Conservation (phyloP, 2,888 invertebrate species). For the Deilephila elpenor region DNA sequence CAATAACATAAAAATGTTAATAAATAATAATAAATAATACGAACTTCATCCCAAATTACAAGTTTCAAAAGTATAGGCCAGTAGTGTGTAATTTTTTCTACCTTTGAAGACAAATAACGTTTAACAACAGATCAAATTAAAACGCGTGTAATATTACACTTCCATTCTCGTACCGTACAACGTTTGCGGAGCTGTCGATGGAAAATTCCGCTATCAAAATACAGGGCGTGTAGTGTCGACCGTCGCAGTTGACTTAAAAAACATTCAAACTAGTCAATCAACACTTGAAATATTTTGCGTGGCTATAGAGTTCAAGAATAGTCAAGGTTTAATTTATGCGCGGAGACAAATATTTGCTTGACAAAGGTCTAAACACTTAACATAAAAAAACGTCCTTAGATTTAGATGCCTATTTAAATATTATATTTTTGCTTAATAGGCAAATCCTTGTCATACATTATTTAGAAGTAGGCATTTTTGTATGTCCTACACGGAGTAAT, state of each 20-base stretch:
- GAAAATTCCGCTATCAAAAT: slow-evolving; percentile 7
- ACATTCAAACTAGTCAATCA: background rate
- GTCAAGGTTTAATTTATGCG: background rate
- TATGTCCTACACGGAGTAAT: no score
- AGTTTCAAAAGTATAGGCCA: no score
- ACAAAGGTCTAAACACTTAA: background rate
- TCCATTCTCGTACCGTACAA: background rate
- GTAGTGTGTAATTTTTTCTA: no score
- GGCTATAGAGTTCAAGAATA: background rate
- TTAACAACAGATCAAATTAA: background rate
- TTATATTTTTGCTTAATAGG: background rate
- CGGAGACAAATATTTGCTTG: background rate
- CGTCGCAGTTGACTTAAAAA: background rate
- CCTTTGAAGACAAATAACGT: no score
- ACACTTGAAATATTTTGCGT: background rate
- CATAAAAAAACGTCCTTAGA: background rate
- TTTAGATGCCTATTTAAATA: background rate
- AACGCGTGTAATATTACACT: background rate
- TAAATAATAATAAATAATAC: no score
- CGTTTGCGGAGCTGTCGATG: background rate
- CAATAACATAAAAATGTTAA: no score
- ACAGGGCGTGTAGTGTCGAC: background rate
- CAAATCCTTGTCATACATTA: no score
- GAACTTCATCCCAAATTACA: no score
- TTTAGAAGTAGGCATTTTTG: no score